Evolutionary conservation across 2,797 vertebrate species (phyloP), one percentile per base, ranked within the genome.

Genomic region (Numenius phaeopus): DNA sequence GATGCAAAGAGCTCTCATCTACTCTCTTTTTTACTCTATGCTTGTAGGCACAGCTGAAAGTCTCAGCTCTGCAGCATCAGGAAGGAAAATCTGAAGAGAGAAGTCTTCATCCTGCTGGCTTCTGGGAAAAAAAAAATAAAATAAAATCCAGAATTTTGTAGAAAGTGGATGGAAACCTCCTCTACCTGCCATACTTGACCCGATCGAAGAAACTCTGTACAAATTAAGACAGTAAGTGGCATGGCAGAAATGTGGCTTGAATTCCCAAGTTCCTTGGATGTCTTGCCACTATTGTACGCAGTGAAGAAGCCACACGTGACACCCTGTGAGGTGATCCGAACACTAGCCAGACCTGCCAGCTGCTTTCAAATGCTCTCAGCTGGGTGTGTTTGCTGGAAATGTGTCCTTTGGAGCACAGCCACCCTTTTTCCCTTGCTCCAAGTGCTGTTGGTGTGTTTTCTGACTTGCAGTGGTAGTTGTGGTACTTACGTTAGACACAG

Each of bases 361-460:
- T 95, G 59, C 40, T 89, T 85, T 22, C 1, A 40, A 96, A 83
- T 76, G 59, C 34, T 87, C 57, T 97, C 83, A 93, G 24, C 40
- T 91, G 90, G 86, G 78, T 83, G 84, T 93, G 85, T 94, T 83
- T 95, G 82, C 86, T 97, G 76, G 84, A 96, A 97, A 86, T 37
- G n/a, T 65, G 65, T 72, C 94, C 67, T 91, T 83, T 97, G 83
- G 83, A 88, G 27, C 57, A 17, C 0, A 57, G 86, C 82, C 92
- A 77, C 46, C 67, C 71, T 96, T 94, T 61, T 61, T 81, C 77
- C 61, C 32, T 89, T 91, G 59, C 40, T 93, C 52, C 40, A 64
- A 61, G 65, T 58, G 15, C 54, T 90, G 46, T 52, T n/a, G 29
- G 47, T 86, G 72, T 52, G 20, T 87, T 95, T 91, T 44, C 46